Conservation (phyloP, 1,140 invertebrate species). For the Littorina saxatilis region DNA sequence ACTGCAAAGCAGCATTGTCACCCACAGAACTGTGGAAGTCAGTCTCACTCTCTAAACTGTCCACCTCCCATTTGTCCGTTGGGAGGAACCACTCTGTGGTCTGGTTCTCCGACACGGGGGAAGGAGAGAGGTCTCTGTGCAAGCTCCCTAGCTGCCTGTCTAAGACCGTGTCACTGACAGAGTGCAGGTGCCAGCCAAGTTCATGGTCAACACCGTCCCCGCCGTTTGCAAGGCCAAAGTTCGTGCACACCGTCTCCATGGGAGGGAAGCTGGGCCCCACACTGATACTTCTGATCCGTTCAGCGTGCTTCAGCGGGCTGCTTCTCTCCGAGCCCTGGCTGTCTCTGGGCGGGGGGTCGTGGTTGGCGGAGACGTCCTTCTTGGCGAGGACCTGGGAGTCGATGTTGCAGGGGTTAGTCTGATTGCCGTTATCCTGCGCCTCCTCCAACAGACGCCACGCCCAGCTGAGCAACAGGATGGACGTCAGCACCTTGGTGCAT, state of each 20-base stretch:
- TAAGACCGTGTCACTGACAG: background rate
- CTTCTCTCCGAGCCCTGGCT: background rate
- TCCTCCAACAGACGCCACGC: constrained; percentile 28
- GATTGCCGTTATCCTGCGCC: background rate
- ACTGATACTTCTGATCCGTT: background rate
- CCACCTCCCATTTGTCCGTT: background rate
- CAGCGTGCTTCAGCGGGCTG: background rate
- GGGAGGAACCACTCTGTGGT: background rate
- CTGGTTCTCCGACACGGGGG: background rate
- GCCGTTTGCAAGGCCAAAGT: background rate
- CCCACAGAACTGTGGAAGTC: constrained; percentile 20
- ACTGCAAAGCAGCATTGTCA: background rate
- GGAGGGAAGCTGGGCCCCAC: background rate
- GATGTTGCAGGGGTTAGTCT: constrained; percentile 15
- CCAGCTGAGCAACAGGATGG: constrained; percentile 88
- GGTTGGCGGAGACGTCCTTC: constrained; percentile 18
- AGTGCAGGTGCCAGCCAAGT: background rate
- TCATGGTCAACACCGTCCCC: background rate
- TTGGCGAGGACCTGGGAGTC: constrained; percentile 38
- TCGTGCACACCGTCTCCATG: background rate
- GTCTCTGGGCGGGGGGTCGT: background rate
- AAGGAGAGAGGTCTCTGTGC: background rate
- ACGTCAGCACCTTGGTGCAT: constrained; percentile 89
- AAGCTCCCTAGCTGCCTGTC: background rate
- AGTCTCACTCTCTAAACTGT: constrained; percentile 16